Conservation (phyloP, 2,888 invertebrate genomes). For the Drosophila tanythrix region DNA sequence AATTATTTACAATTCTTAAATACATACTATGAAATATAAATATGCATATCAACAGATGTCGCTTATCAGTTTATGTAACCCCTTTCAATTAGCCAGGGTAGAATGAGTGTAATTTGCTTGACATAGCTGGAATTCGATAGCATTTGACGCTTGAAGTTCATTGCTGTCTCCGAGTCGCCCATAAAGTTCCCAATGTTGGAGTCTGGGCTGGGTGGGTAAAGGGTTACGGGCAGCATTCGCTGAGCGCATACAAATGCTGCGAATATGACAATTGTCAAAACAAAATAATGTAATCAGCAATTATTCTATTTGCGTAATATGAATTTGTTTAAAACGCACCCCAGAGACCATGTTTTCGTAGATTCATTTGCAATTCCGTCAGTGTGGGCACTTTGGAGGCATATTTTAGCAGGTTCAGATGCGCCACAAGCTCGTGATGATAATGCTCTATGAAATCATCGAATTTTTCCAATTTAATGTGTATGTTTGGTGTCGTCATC, state of each 20-base stretch:
- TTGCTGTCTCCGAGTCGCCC: conserved; percentile 59
- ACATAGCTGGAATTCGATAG: conserved; percentile 74
- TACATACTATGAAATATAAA: not conserved
- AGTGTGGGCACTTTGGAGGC: conserved; percentile 70
- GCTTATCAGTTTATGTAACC: conserved; percentile 52
- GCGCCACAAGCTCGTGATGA: conserved; percentile 70
- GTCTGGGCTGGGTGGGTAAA: conserved; percentile 72
- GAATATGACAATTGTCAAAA: conserved; percentile 1
- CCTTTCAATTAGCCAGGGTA: conserved; percentile 81
- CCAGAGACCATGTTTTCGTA: conserved; percentile 77
- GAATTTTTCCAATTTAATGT: conserved; percentile 77
- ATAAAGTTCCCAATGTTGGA: conserved; percentile 74
- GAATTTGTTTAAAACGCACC: conserved; percentile 41
- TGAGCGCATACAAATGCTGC: conserved; percentile 68
- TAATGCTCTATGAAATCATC: conserved; percentile 82
- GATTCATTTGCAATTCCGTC: conserved; percentile 72
- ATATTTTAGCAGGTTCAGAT: conserved; percentile 75
- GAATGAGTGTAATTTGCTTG: conserved; percentile 70
- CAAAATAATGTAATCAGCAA: conserved; percentile 20
- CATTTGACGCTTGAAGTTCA: conserved; percentile 71
- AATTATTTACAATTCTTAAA: not conserved
- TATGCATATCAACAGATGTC: not conserved
- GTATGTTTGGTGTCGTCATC: conserved; percentile 76
- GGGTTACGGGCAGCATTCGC: conserved; percentile 66
- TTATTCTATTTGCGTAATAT: conserved; percentile 1